Percentiles rank a stretch among this genome's conserved stretches.
Conservation (phyloP, 2,888 invertebrate genomes). For the Ceratothoa steindachneri region DNA sequence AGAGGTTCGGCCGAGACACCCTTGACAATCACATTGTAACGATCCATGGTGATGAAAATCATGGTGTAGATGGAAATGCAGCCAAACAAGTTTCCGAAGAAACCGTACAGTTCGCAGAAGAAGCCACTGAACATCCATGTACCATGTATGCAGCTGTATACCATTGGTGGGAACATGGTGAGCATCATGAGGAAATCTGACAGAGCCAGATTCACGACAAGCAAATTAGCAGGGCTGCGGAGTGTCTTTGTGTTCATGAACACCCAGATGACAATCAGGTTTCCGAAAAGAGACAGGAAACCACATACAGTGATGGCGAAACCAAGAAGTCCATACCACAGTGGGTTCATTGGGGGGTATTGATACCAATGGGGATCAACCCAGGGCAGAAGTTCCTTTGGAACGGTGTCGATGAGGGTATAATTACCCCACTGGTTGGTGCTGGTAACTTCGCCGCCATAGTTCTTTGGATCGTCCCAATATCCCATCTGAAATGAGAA, state of each 20-base stretch:
- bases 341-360: constrained; percentile 50
- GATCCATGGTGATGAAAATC: constrained; percentile 54
- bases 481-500: neutral
- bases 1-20: constrained; percentile 49
- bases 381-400: constrained; percentile 49
- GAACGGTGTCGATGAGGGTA: constrained; percentile 44
- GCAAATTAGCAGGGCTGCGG: constrained; percentile 52
- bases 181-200: constrained; percentile 51
- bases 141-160: constrained; percentile 53
- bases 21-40: constrained; percentile 55
- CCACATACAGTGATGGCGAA: constrained; percentile 37
- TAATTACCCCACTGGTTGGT: constrained; percentile 42
- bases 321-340: constrained; percentile 44
- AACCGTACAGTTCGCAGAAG: constrained; percentile 54
- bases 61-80: constrained; percentile 55
- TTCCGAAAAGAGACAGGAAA: constrained; percentile 44
- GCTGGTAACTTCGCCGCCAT: neutral
- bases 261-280: constrained; percentile 45
- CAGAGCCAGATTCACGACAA: constrained; percentile 52
- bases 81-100: constrained; percentile 54
- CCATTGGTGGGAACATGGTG: constrained; percentile 51
- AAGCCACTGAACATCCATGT: constrained; percentile 52
- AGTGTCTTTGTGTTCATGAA: constrained; percentile 51
- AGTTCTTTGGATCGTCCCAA: constrained; percentile 2
- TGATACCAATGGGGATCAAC: constrained; percentile 50